Conservation (phyloP, 2,888 invertebrate species). For the Myopa tessellatipennis region DNA sequence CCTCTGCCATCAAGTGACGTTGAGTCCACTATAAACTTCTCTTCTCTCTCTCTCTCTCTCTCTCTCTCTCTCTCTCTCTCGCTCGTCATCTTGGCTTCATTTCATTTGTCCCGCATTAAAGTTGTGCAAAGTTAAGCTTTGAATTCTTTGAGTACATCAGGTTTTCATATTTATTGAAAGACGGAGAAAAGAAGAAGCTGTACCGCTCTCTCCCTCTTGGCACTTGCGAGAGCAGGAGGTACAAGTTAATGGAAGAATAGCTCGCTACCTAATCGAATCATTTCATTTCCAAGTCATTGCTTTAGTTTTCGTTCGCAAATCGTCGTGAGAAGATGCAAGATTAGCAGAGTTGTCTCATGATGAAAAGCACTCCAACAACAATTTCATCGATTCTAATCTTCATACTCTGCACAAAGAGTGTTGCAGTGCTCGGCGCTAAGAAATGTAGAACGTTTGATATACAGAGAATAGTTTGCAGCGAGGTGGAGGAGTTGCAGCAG, state of each 20-base stretch:
- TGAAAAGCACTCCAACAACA: background rate
- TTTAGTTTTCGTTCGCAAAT: background rate
- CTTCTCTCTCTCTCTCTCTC: no score
- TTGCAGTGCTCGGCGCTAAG: background rate
- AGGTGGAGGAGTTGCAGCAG: constrained; percentile 14
- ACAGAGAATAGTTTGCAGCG: constrained; percentile 10
- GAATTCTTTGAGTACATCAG: no score
- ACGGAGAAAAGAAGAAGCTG: no score
- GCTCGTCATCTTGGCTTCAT: no score
- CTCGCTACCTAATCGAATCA: no score
- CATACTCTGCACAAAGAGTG: background rate
- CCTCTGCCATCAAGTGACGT: no score
- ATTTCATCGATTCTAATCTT: constrained; percentile 7
- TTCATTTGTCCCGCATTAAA: no score
- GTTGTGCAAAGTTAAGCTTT: no score
- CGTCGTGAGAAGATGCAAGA: constrained; percentile 10
- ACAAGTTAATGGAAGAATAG: background rate
- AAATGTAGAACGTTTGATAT: constrained; percentile 10
- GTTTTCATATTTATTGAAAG: no score
- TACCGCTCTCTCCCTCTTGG: background rate
- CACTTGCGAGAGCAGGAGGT: background rate
- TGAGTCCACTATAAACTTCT: no score
- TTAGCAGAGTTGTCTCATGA: background rate
- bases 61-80: no score
- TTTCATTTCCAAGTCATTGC: background rate